phyloP scores from a whole-genome alignment of 1,140 invertebrate genomes.

The Littorina saxatilis region DNA sequence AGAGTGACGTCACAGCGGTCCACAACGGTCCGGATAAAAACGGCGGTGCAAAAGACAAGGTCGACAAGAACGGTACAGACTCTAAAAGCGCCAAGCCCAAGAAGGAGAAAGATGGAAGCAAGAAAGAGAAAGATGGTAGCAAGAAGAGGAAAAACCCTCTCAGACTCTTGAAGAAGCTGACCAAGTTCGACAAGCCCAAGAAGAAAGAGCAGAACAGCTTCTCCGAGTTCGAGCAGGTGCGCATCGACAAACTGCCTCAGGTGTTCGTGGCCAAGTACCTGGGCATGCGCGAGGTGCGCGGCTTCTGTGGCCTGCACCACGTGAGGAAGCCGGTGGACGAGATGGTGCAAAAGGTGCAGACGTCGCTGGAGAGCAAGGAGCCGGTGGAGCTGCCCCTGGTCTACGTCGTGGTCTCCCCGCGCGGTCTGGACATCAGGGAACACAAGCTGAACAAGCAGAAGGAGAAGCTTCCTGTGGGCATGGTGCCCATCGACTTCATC shows the following conservation, averaged over 20 bases:
- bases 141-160: constrained; percentile 55
- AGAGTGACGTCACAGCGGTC: constrained; percentile 16
- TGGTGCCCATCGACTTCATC: constrained; percentile 84
- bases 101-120: constrained; percentile 37
- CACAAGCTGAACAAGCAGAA: constrained; percentile 73
- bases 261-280: constrained; percentile 87
- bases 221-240: constrained; percentile 62
- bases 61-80: constrained; percentile 20
- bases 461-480: constrained; percentile 74
- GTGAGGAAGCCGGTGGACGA: constrained; percentile 93
- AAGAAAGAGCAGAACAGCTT: constrained; percentile 35
- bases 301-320: constrained; percentile 95
- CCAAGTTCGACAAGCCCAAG: constrained; percentile 58
- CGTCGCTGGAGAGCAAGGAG: constrained; percentile 69
- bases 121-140: constrained; percentile 18
- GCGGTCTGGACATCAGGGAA: constrained; percentile 83
- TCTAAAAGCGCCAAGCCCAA: too few relatives aligned
- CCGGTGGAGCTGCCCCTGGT: constrained; percentile 68
- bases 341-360: constrained; percentile 90
- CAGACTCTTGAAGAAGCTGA: constrained; percentile 60
- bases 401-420: constrained; percentile 77
- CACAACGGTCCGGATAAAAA: not conserved
- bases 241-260: constrained; percentile 76
- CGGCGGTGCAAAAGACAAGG: not conserved
- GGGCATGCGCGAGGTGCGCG: constrained; percentile 87